Evolutionary conservation across 2,888 invertebrate genomes (phyloP), one percentile per base, ranked within the genome.

Genomic region (Exocentrus adspersus): DNA sequence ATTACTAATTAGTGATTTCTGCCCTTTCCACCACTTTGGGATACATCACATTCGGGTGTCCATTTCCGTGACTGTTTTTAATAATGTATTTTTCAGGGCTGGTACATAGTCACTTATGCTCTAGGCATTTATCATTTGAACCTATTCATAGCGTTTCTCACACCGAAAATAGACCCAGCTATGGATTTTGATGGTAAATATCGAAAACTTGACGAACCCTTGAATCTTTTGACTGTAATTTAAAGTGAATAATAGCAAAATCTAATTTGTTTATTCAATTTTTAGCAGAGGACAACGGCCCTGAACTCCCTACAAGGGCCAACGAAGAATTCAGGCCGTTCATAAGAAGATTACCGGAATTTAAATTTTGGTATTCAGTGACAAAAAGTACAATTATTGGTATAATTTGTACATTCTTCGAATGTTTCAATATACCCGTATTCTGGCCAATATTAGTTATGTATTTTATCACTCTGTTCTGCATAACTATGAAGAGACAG

Each of bases 371-470:
- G 98, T 91, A 98, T 75, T 97, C 98, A 74, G 94, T 97, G 67
- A 92, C 94, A 64, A 97, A 97, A 82, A 97, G 98, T 74, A 96
- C 98, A 37, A 74, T 95, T 9, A 87, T 99, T 75, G 97, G 93
- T 43, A 87, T 95, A 79, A 84, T 90, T 73, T 97, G 97, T 85
- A 99, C 99, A 64, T 94, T 97, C 84, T 97, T 99, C 82, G 97
- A 98, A 79, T 92, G 93, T 77, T 97, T 98, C 84, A 97, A 99
- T 87, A 93, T 99, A 83, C 99, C 99, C 80, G 99, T 99, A 78
- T 99, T 99, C 85, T 99, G 99, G 99, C 99, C 99, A 65, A 99
- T 99, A 79, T 88, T 99, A 82, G 97, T 99, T 78, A 95, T 99
- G 94, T 99, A 99, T 86, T 99, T 99, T 85, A 94, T 99, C 81